Evolutionary conservation across 2,888 invertebrate species (phyloP), one percentile per base, ranked within the genome.

Genomic region (Tanytarsus gracilentus): DNA sequence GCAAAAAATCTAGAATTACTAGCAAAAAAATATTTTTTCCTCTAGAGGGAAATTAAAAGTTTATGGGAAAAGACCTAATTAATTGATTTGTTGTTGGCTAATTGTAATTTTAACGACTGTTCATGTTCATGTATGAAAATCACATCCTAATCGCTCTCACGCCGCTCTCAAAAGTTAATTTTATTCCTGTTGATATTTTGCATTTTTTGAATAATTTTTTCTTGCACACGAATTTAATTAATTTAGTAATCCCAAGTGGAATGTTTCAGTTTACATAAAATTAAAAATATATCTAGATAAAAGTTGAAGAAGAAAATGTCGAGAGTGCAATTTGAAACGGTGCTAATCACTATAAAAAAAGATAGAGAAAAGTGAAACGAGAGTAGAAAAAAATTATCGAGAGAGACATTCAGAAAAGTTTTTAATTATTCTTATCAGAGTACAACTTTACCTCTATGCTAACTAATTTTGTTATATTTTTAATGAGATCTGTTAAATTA

Each of bases 311-410:
- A 51, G 29, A 51, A 21, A n/a, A 18, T 29, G 14, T 40, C 33
- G 26, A 56, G 55, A 56, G 39, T 56, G 55, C 55, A 56, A 56
- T 40, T 40, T n/a, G 39, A 56, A 56, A 56, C 39, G 55, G 55
- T 56, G 55, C 55, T 56, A 56, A 39, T 11, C 18, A 53, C n/a
- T 26, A 9, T 11, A 14, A 6, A 27, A 9, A 16, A 27, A 14
- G 14, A 30, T 11, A 51, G 14, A 18, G 11, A 18, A 8, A 30
- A 51, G 30, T n/a, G 9, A 30, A 21, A 7, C 27, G 4, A 18
- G n/a, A 29, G 9, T 11, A 27, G 14, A 14, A 5, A 2, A n/a
- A 50, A 50, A 26, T 14, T 27, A 51, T 49, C 7, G n/a, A 14
- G n/a, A 49, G 21, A 26, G 11, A n/a, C 25, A 49, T 5, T 26